Percentiles rank a stretch among this genome's conserved stretches.
phyloP scores from a whole-genome alignment of 2,888 invertebrate genomes.

The Heliconius sara region DNA sequence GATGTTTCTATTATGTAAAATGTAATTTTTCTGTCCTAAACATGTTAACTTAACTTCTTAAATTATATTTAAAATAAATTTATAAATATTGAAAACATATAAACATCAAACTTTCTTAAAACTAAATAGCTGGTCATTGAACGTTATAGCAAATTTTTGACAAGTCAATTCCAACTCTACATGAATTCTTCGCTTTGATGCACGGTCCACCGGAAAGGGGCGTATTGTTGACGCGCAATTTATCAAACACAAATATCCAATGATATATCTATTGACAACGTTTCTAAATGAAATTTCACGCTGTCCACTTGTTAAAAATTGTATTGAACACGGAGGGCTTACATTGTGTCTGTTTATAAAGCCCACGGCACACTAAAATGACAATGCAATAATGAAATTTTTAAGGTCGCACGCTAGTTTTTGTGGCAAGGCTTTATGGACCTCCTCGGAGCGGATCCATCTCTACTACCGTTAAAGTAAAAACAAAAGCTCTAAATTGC shows the following conservation, averaged over 20 bases:
- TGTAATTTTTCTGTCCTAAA: too few species aligned
- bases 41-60: too few species aligned
- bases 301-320: conserved; percentile 65
- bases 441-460: conserved; percentile 64
- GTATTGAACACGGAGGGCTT: conserved; percentile 61
- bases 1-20: background rate
- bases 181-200: conserved; percentile 37
- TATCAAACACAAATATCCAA: conserved; percentile 72
- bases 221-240: conserved; percentile 77
- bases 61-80: too few species aligned
- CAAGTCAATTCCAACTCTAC: conserved; percentile 32
- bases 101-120: background rate
- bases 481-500: conserved; percentile 67
- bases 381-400: conserved; percentile 65
- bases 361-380: conserved; percentile 62
- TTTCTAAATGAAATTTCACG: conserved; percentile 74
- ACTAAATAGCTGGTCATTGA: background rate
- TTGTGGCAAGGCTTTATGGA: conserved; percentile 63
- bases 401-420: conserved; percentile 68
- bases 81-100: too few species aligned
- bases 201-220: conserved; percentile 62
- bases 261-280: conserved; percentile 73
- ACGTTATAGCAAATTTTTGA: conserved; percentile 33
- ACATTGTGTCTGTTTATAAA: conserved; percentile 67
- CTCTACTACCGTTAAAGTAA: conserved; percentile 76